Evolutionary conservation across 2,113 vertebrate species (phyloP).

Genomic region (Caretta caretta): DNA sequence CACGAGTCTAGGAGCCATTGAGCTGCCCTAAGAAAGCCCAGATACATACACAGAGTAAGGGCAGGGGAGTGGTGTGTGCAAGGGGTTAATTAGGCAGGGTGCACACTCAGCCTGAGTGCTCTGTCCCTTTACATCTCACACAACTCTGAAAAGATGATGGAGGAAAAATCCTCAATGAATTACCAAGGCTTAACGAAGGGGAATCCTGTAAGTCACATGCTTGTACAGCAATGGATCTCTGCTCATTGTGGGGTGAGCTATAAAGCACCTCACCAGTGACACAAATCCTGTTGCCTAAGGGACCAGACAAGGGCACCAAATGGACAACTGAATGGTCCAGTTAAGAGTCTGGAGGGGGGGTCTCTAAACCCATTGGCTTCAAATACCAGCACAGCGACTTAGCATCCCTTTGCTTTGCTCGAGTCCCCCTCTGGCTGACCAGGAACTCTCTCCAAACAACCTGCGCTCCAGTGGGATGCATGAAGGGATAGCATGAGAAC

Average conservation of each 20-base stretch:
- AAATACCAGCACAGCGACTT: neutral
- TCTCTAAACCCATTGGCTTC: neutral
- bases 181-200: too few species aligned
- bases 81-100: too few species aligned
- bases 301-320: neutral
- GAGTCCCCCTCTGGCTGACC: too few species aligned
- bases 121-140: too few species aligned
- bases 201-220: too few species aligned
- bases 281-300: neutral
- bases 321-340: neutral
- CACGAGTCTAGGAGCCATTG: rapidly evolving
- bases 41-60: rapidly evolving
- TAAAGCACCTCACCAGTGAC: neutral
- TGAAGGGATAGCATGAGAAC: neutral
- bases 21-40: neutral
- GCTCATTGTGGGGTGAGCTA: too few species aligned
- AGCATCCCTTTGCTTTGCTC: neutral
- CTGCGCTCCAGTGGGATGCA: neutral
- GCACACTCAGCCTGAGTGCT: too few species aligned
- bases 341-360: neutral
- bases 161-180: too few species aligned
- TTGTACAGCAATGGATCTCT: too few species aligned
- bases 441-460: neutral
- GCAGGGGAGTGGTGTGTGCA: neutral
- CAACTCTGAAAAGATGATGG: too few species aligned